These are phyloP conservation scores for Pseudolycoriella hygida DNA, from an alignment of 2,888 invertebrate genomes.

Conservation along the genomic window DNA sequence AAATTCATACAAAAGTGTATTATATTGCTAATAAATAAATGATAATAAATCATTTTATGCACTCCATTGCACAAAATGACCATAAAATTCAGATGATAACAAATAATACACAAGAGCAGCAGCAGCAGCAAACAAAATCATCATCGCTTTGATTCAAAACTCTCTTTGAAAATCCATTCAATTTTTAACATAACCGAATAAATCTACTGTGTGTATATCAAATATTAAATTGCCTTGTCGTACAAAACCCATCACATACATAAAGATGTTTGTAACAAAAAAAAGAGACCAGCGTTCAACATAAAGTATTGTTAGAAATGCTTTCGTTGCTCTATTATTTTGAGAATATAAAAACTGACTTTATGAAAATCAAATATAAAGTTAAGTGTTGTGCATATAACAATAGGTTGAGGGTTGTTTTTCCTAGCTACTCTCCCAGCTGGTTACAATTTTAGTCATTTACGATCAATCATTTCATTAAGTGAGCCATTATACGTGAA, in stretches of 20 bases:
- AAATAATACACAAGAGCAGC: not conserved
- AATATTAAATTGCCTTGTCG: too few relatives aligned
- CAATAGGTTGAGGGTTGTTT: too few relatives aligned
- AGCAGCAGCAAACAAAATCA: not conserved
- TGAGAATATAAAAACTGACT: too few relatives aligned
- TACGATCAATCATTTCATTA: not conserved
- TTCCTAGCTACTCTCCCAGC: not conserved
- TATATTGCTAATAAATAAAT: not conserved
- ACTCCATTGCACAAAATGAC: not conserved
- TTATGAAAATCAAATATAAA: too few relatives aligned
- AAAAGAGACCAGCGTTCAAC: too few relatives aligned
- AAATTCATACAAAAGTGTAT: not conserved
- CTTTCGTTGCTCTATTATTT: too few relatives aligned
- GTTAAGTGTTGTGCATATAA: too few relatives aligned
- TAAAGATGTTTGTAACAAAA: too few relatives aligned
- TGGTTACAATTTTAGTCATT: not conserved
- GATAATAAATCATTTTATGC: slow-evolving; percentile 2
- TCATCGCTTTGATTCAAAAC: not conserved
- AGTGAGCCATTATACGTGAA: slow-evolving; percentile 1
- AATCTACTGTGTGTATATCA: not conserved
- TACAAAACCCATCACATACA: too few relatives aligned
- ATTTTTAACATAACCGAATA: slow-evolving; percentile 1
- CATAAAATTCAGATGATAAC: not conserved
- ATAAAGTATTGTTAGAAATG: too few relatives aligned
- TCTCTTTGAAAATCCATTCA: not conserved